Conservation (phyloP, 1,140 invertebrate genomes). For the Trachymyrmex cornetzi region DNA sequence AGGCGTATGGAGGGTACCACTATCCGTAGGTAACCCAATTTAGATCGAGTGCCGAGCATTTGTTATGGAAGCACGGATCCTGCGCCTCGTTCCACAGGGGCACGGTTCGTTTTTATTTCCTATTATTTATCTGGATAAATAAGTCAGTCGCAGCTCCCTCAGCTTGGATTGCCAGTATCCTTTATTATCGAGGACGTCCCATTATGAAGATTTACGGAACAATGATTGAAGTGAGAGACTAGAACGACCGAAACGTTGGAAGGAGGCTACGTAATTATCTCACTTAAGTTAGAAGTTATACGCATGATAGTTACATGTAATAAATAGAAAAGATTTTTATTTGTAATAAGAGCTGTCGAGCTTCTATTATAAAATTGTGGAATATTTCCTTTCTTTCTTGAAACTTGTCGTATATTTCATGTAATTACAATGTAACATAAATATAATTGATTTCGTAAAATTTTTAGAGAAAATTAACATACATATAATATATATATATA, state of each 20-base stretch:
- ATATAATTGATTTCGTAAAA: not conserved
- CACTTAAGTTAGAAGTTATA: not conserved
- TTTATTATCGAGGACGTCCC: slow-evolving; percentile 67
- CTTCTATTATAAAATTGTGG: not conserved
- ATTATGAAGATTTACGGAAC: slow-evolving; percentile 58
- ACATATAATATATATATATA: not conserved
- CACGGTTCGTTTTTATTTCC: slow-evolving; percentile 83
- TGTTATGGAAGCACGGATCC: slow-evolving; percentile 81
- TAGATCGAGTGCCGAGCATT: slow-evolving; percentile 86
- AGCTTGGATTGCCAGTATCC: slow-evolving; percentile 7
- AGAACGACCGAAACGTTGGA: not conserved
- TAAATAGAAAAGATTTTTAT: slow-evolving; percentile 21
- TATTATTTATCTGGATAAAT: slow-evolving; percentile 87
- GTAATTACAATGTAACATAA: too few relatives aligned
- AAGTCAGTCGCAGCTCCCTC: slow-evolving; percentile 75
- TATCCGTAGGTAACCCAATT: slow-evolving; percentile 85
- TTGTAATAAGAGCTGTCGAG: not conserved
- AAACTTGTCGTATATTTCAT: not conserved
- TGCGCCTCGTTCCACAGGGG: slow-evolving; percentile 73
- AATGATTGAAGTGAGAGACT: slow-evolving; percentile 59
- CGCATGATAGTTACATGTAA: not conserved
- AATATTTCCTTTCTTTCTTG: not conserved
- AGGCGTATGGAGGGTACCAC: slow-evolving; percentile 59
- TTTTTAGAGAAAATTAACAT: not conserved
- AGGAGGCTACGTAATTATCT: not conserved